These are phyloP conservation scores for Limonius californicus DNA, from an alignment of 1,140 invertebrate species.

Conservation along the genomic window DNA sequence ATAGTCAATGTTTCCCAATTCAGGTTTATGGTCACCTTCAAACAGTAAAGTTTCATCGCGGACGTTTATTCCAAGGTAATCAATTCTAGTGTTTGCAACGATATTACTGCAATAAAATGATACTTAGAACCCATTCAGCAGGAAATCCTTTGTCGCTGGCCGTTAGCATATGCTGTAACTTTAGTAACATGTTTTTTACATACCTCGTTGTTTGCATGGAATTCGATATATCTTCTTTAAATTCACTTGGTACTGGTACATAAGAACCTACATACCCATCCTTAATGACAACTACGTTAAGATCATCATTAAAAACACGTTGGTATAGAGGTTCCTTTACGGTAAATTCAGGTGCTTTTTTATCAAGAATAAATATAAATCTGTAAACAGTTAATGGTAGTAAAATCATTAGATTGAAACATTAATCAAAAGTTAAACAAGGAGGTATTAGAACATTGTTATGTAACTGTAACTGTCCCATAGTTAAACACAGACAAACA, in stretches of 20 bases:
- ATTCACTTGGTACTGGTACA: conserved; percentile 31
- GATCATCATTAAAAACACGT: conserved; percentile 32
- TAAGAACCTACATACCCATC: conserved; percentile 32
- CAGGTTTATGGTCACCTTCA: conserved; percentile 27
- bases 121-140: too few species aligned
- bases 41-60: conserved; percentile 39
- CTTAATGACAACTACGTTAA: conserved; percentile 33
- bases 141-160: too few species aligned
- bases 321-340: conserved; percentile 20
- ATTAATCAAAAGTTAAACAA: too few species aligned
- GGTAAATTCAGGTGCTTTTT: conserved; percentile 28
- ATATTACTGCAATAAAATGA: conserved; percentile 28
- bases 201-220: neutral
- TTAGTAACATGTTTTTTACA: too few species aligned
- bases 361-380: conserved; percentile 39
- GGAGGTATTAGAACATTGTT: too few species aligned
- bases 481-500: too few species aligned
- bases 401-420: too few species aligned
- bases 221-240: conserved; percentile 30
- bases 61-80: conserved; percentile 39
- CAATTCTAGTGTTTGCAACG: conserved; percentile 29
- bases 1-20: conserved; percentile 44
- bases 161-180: too few species aligned
- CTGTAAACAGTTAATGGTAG: too few species aligned
- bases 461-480: too few species aligned